A percentile compares a stretch with the other conserved stretches of the same genome.
These are phyloP conservation scores for Muscicapa adusta DNA, from an alignment of 2,113 vertebrate species.

Conservation along the genomic window DNA sequence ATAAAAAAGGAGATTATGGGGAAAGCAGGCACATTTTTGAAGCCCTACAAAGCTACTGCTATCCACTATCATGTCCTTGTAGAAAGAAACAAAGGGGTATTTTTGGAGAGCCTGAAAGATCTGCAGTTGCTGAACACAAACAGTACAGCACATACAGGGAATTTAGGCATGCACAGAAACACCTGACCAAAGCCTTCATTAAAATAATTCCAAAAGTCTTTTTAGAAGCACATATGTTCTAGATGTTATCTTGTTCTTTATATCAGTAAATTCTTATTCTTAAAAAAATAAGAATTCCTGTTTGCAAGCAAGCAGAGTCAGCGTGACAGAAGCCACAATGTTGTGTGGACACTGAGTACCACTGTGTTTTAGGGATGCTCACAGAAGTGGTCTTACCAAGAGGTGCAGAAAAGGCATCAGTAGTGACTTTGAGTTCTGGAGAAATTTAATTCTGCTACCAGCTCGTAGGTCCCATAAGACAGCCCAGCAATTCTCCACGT, in stretches of 20 bases:
- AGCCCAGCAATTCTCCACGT: neutral
- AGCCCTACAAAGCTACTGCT: neutral
- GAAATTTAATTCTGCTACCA: neutral
- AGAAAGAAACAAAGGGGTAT: neutral
- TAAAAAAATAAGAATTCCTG: neutral
- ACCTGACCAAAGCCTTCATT: neutral
- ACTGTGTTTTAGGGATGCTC: neutral
- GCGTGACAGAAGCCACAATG: neutral
- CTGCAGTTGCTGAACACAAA: neutral
- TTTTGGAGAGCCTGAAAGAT: neutral
- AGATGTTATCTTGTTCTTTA: neutral
- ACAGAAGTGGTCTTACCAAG: neutral
- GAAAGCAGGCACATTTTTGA: neutral
- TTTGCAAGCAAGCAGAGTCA: neutral
- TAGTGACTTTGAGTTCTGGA: neutral
- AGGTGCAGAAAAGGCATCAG: neutral
- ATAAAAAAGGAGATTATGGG: neutral
- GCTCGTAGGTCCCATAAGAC: neutral
- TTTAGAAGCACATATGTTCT: neutral
- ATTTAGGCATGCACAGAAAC: neutral
- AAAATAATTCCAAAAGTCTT: neutral
- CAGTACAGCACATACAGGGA: neutral
- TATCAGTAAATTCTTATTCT: neutral
- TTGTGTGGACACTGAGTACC: neutral
- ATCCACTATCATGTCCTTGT: neutral